Percentiles rank a stretch among this genome's conserved stretches.
Evolutionary conservation across 2,888 invertebrate species (phyloP).

Genomic region (Synergus laeviventris): DNA sequence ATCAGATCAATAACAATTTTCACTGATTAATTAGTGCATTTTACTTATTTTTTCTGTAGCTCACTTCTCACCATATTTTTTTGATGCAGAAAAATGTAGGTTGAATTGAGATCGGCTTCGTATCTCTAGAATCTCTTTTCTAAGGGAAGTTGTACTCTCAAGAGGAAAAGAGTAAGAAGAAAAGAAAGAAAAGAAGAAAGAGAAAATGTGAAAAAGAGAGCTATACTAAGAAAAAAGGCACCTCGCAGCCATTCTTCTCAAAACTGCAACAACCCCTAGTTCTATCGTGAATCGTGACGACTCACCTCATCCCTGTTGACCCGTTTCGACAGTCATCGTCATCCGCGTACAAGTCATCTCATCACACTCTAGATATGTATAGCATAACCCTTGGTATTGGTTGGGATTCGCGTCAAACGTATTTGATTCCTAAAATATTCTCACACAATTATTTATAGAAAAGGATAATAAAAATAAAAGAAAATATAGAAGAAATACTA

Average conservation of each 20-base stretch:
- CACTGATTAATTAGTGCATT: too few species aligned
- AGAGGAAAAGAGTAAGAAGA: conserved; percentile 46
- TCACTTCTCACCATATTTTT: neutral
- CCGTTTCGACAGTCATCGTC: conserved; percentile 49
- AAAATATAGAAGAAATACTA: conserved; percentile 26
- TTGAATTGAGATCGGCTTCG: conserved; percentile 5
- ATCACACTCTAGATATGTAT: conserved; percentile 36
- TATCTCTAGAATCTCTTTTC: conserved; percentile 44
- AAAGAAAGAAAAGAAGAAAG: conserved; percentile 43
- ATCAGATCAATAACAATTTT: too few species aligned
- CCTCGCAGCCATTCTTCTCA: conserved; percentile 14
- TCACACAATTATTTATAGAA: conserved; percentile 34
- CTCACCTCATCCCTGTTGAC: conserved; percentile 50
- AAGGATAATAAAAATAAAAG: conserved; percentile 23
- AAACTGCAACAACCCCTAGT: conserved; percentile 11
- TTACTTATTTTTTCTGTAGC: too few species aligned
- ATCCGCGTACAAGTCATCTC: conserved; percentile 57
- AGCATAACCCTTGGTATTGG: conserved; percentile 56
- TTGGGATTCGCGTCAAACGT: conserved; percentile 52
- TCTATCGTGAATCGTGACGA: conserved; percentile 21
- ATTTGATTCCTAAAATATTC: conserved; percentile 15
- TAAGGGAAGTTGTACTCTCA: conserved; percentile 3
- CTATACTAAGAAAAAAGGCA: conserved; percentile 41
- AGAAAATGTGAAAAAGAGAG: conserved; percentile 36
- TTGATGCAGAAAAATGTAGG: neutral